Base-by-base conservation (phyloP, 35 echinoderm and acorn worm species). In the Holothuria glaberrima region DNA sequence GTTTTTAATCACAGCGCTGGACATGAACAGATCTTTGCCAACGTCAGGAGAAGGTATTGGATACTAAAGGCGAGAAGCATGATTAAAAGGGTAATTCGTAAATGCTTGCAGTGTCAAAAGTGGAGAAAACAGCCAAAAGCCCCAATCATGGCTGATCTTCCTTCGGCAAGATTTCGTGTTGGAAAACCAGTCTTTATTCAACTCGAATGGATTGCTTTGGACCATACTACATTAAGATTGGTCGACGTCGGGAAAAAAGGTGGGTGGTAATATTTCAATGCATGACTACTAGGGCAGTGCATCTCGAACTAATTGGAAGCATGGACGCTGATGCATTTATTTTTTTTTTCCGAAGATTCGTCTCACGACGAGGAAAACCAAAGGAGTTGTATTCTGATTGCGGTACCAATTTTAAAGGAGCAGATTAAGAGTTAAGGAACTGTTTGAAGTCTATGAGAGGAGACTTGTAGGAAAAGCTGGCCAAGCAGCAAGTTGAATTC, bases 191-290 rank as follows among this genome's bases (percentile, higher is more conserved):
- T 89, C 19, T 94, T 94, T 83, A 36, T 59, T 90, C 71, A 0
- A 91, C 89, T 14, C 89, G 89, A 5, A 62, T 91, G 25, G 93
- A 91, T 60, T 91, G 83, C 62, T 94, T 88, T 41, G 93, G 93
- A 28, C 93, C 93, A 0, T 78, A 77, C 54, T 0, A 35, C 9
- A 78, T 91, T 20, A 94, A 91, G 56, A 88, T 87, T 56, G 80
- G 77, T 7, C 30, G 89, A 56, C 13, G 68, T 7, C 73, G 33
- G 22, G 62, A 80, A 32, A 94, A 94, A 44, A 60, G 83, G 32
- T 91, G 62, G 88, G 88, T 80, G 12, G 46, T 71, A 12, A 88
- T 94, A 12, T 94, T 94, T 59, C 82, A 86, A 62, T 94, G 89
- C 24, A 4, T 94, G 54, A 91, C 81, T 0, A 91, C 80, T 22